Evolutionary conservation across 2,888 invertebrate species (phyloP).

Genomic region (Xestia c-nigrum): DNA sequence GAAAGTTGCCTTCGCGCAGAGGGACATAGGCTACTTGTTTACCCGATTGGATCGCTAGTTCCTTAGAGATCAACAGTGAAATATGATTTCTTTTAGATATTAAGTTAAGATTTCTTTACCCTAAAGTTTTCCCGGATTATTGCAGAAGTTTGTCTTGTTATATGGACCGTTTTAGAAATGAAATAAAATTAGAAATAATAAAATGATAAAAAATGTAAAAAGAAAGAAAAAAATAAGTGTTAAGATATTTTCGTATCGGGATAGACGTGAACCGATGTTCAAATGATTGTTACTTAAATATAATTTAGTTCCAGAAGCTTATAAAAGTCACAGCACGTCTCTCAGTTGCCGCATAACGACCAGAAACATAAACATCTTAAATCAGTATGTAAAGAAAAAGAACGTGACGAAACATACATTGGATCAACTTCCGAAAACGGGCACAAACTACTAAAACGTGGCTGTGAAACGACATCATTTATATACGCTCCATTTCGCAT

Average conservation of each 20-base stretch:
- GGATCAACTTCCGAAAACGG: slow-evolving; percentile 29
- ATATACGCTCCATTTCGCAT: slow-evolving; percentile 57
- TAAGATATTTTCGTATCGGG: not conserved
- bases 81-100: slow-evolving; percentile 61
- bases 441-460: slow-evolving; percentile 43
- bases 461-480: slow-evolving; percentile 53
- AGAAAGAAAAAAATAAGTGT: too few relatives aligned
- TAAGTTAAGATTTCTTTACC: slow-evolving; percentile 53
- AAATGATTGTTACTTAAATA: not conserved
- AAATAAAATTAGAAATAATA: not conserved
- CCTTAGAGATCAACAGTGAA: slow-evolving; percentile 57
- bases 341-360: not conserved
- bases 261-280: not conserved
- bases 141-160: slow-evolving; percentile 31
- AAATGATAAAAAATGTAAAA: not conserved
- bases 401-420: slow-evolving; percentile 36
- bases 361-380: slow-evolving; percentile 9
- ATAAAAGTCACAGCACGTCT: not conserved
- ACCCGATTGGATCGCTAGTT: slow-evolving; percentile 59
- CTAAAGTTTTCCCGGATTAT: slow-evolving; percentile 40
- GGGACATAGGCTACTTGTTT: slow-evolving; percentile 63
- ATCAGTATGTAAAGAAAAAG: slow-evolving; percentile 31
- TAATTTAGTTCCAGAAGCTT: not conserved
- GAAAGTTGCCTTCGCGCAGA: slow-evolving; percentile 58
- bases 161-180: slow-evolving; percentile 11